A percentile compares a stretch with the other conserved stretches of the same genome.
Conservation (phyloP, 2,888 invertebrate species). For the Harmothoe impar region DNA sequence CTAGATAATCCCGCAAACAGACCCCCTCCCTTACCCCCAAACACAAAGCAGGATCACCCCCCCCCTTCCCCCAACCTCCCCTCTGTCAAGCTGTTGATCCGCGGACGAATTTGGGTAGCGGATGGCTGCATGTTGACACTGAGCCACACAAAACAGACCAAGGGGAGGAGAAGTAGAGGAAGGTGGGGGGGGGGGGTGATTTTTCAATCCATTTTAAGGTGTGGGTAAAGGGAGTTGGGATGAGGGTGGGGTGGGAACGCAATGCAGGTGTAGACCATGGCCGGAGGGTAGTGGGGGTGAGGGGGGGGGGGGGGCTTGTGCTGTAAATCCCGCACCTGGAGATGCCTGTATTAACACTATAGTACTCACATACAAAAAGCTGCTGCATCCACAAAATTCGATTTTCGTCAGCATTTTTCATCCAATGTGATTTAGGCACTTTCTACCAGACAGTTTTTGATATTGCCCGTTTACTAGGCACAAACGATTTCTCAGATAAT, state of each 20-base stretch:
- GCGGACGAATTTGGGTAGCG: conserved; percentile 17
- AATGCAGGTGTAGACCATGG: background rate
- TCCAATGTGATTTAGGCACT: too few relatives aligned
- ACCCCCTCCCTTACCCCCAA: background rate
- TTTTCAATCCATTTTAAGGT: conserved; percentile 2
- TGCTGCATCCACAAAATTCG: too few relatives aligned
- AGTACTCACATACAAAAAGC: too few relatives aligned
- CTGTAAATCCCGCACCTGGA: too few relatives aligned
- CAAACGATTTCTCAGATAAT: too few relatives aligned
- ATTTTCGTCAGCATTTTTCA: too few relatives aligned
- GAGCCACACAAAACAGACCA: background rate
- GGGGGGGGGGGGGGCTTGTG: too few relatives aligned
- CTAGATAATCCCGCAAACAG: background rate
- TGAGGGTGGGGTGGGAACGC: conserved; percentile 10
- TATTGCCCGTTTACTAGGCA: too few relatives aligned
- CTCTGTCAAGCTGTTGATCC: background rate
- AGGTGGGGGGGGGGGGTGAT: background rate
- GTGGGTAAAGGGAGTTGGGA: background rate
- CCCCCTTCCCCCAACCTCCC: too few relatives aligned
- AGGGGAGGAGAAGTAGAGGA: too few relatives aligned
- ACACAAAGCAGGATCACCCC: background rate
- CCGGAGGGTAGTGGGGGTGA: background rate
- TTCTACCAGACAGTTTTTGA: too few relatives aligned
- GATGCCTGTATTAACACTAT: too few relatives aligned
- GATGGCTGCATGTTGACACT: conserved; percentile 8